Conservation (phyloP, 2,797 vertebrate species). For the Tragopan temminckii region DNA sequence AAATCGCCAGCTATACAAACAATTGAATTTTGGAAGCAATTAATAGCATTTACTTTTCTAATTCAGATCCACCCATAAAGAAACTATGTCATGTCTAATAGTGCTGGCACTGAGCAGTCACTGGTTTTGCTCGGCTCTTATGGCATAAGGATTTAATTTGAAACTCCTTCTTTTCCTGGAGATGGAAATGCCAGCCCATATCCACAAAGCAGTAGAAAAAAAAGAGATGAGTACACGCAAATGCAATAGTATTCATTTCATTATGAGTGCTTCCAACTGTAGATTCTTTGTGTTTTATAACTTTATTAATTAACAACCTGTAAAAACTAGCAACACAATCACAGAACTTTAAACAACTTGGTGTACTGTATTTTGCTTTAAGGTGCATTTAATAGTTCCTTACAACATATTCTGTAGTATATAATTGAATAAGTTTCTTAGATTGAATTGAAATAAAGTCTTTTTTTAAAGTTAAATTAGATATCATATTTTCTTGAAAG, state of each 20-base stretch:
- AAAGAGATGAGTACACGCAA: background rate
- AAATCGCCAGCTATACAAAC: background rate
- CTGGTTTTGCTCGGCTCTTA: background rate
- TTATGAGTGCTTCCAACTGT: background rate
- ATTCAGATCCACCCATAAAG: background rate
- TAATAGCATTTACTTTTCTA: background rate
- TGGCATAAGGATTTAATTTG: background rate
- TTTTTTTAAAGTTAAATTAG: slow-evolving; percentile 37
- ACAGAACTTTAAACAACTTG: background rate
- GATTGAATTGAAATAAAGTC: background rate
- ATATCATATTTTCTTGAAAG: slow-evolving; percentile 40
- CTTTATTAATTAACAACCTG: background rate
- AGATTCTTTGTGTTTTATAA: background rate
- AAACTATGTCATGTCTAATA: background rate
- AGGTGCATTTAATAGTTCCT: background rate
- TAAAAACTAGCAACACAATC: background rate
- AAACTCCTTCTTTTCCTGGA: background rate
- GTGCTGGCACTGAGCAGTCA: background rate
- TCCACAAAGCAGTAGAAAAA: background rate
- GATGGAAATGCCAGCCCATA: background rate
- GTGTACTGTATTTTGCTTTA: background rate
- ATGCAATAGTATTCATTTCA: background rate
- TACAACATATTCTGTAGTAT: background rate
- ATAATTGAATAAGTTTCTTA: background rate
- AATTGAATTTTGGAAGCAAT: background rate